Evolutionary conservation across 2,888 invertebrate genomes (phyloP).

Genomic region (Melieria picta): DNA sequence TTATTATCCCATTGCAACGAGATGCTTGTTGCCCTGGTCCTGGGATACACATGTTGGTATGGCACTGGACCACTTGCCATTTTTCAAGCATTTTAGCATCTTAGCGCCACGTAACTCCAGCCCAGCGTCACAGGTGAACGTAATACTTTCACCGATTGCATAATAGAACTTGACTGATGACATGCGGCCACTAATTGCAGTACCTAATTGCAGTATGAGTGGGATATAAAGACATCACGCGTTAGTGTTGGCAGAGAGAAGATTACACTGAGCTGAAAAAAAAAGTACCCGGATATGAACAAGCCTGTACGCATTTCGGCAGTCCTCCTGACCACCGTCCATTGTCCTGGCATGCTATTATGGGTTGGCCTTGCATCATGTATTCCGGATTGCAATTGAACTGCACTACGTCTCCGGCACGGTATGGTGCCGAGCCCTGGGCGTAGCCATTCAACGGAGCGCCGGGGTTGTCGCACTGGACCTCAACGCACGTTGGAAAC

Average conservation of each 20-base stretch:
- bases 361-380: constrained; percentile 91
- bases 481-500: constrained; percentile 82
- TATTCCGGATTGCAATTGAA: constrained; percentile 89
- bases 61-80: constrained; percentile 87
- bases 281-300: constrained; percentile 86
- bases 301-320: constrained; percentile 88
- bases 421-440: constrained; percentile 80
- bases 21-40: constrained; percentile 29
- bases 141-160: constrained; percentile 85
- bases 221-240: constrained; percentile 5
- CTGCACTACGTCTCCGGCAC: constrained; percentile 86
- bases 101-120: constrained; percentile 79
- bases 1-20: constrained; percentile 22
- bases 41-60: constrained; percentile 77
- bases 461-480: constrained; percentile 80
- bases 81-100: constrained; percentile 81
- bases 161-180: constrained; percentile 89
- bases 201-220: constrained; percentile 67
- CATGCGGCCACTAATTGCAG: constrained; percentile 86
- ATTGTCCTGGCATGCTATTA: constrained; percentile 87
- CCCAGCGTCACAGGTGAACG: constrained; percentile 84
- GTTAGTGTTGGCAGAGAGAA: neutral
- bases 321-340: constrained; percentile 85
- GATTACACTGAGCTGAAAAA: neutral
- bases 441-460: constrained; percentile 82